Evolutionary conservation across 2,797 vertebrate genomes (phyloP).

Genomic region (Oreonectes daqikongensis): DNA sequence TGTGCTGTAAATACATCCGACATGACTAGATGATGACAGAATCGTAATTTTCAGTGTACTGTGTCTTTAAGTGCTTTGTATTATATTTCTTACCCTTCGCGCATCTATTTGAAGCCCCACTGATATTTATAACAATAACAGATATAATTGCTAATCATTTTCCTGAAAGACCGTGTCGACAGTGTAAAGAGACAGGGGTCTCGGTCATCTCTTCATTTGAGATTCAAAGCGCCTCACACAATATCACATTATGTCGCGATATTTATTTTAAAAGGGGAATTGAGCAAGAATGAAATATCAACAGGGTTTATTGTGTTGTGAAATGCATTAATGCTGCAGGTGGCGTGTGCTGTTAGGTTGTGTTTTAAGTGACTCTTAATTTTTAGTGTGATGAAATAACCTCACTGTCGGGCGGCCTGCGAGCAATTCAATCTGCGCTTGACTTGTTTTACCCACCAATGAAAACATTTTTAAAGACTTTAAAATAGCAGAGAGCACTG

Average conservation of each 20-base stretch:
- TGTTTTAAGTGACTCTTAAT: too few relatives aligned
- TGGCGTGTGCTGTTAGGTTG: constrained; percentile 43
- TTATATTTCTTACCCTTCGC: constrained; percentile 29
- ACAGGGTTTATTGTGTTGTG: not conserved
- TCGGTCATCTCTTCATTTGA: constrained; percentile 25
- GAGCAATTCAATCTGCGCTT: not conserved
- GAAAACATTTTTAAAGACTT: constrained; percentile 14
- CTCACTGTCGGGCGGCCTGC: not conserved
- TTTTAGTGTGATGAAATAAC: not conserved
- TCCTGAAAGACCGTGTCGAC: constrained; percentile 53
- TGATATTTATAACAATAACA: constrained; percentile 57
- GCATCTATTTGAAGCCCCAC: constrained; percentile 25
- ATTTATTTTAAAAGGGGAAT: constrained; percentile 35
- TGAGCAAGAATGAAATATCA: constrained; percentile 7
- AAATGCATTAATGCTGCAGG: constrained; percentile 64
- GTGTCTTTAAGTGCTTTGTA: constrained; percentile 48
- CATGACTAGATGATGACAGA: not conserved
- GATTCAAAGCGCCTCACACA: not conserved
- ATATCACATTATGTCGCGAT: constrained; percentile 33
- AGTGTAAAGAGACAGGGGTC: not conserved
- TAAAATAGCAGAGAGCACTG: not conserved
- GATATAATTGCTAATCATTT: constrained; percentile 55
- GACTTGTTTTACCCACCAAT: constrained; percentile 29
- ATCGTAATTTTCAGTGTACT: not conserved
- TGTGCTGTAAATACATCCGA: not conserved